phyloP scores from a whole-genome alignment of 2,797 vertebrate genomes.

The Manis pentadactyla region DNA sequence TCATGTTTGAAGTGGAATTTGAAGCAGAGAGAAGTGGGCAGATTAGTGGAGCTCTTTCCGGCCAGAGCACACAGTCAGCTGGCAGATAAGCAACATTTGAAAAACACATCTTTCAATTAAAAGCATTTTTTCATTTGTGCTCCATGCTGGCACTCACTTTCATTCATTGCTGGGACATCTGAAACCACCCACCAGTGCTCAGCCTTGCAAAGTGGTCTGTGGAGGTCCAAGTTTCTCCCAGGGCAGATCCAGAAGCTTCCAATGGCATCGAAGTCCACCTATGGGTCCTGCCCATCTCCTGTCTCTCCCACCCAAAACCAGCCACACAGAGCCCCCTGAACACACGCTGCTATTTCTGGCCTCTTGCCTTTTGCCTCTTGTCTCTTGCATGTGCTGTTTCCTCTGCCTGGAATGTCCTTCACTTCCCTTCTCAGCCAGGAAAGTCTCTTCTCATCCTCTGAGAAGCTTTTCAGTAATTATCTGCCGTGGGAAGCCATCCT shows the following conservation, averaged over 20 bases:
- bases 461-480: neutral
- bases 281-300: neutral
- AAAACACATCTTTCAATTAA: constrained; percentile 44
- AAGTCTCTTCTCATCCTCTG: neutral
- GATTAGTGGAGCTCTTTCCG: constrained; percentile 66
- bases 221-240: neutral
- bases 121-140: neutral
- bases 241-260: neutral
- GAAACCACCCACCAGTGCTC: constrained; percentile 20
- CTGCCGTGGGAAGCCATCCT: neutral
- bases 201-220: neutral
- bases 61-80: neutral
- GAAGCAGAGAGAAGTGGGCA: constrained; percentile 73
- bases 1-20: constrained; percentile 67
- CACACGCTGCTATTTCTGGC: fast-evolving
- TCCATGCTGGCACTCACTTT: neutral
- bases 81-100: neutral
- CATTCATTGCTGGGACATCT: neutral
- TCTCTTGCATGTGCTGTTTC: neutral
- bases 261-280: fast-evolving
- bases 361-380: neutral
- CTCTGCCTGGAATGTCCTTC: neutral
- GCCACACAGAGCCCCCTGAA: neutral
- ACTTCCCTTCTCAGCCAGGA: neutral
- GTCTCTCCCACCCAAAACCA: fast-evolving